Percentiles rank a stretch among this genome's conserved stretches.
Conservation (phyloP, 2,888 invertebrate species). For the Leistus spinibarbis region DNA sequence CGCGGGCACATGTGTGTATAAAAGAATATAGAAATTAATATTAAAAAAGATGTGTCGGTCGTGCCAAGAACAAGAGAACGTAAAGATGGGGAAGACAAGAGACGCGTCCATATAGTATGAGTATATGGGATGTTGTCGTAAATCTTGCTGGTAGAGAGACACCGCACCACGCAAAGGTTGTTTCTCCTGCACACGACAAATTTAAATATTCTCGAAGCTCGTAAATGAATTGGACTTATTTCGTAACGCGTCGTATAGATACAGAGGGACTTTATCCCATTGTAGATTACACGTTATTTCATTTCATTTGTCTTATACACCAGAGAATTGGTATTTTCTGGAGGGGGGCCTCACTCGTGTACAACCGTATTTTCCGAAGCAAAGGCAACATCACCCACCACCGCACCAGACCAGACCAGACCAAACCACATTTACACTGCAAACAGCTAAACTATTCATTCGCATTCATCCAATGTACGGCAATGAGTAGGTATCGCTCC, state of each 20-base stretch:
- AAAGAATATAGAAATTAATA: conserved; percentile 17
- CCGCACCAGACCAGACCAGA: too few relatives aligned
- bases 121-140: conserved; percentile 23
- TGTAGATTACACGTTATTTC: conserved; percentile 36
- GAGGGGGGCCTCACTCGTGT: not conserved
- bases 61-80: not conserved
- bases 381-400: not conserved
- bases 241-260: conserved; percentile 29
- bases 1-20: conserved; percentile 4
- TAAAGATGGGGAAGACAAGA: not conserved
- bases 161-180: conserved; percentile 25
- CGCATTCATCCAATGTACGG: conserved; percentile 10
- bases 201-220: conserved; percentile 37
- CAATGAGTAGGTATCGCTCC: conserved; percentile 10
- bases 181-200: conserved; percentile 29
- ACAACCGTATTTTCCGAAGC: not conserved
- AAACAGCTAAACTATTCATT: conserved; percentile 26
- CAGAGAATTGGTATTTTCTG: conserved; percentile 16
- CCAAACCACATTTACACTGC: conserved; percentile 13
- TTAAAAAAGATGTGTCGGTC: conserved; percentile 2
- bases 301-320: conserved; percentile 34
- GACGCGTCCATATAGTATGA: conserved; percentile 9
- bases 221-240: conserved; percentile 37
- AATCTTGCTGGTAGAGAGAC: conserved; percentile 24
- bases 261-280: conserved; percentile 23